Conservation (phyloP, 1,140 invertebrate genomes). For the Bombus polaris region DNA sequence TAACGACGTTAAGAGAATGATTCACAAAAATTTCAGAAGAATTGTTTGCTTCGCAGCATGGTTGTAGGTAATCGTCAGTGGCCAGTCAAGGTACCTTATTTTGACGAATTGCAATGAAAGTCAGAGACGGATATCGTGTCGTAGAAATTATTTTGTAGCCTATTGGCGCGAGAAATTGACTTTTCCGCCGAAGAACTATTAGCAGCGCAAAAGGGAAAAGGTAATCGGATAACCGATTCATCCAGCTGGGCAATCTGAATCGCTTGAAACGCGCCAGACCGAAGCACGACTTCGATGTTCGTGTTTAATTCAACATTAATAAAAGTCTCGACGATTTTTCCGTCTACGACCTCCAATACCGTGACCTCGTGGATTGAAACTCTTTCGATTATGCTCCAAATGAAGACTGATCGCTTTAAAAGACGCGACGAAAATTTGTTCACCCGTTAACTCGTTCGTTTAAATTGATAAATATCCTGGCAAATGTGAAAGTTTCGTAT, state of each 20-base stretch:
- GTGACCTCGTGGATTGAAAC: neutral
- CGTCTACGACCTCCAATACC: neutral
- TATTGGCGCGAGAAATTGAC: slow-evolving; percentile 34
- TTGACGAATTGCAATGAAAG: neutral
- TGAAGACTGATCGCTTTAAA: neutral
- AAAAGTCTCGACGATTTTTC: neutral
- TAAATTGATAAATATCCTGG: neutral
- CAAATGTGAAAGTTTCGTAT: neutral
- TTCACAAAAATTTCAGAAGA: no score
- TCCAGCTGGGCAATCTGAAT: slow-evolving; percentile 2
- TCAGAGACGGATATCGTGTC: neutral
- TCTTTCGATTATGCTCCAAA: neutral
- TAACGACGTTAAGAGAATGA: neutral
- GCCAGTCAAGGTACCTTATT: neutral
- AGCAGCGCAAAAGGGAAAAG: neutral
- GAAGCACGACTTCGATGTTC: no score
- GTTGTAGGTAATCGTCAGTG: neutral
- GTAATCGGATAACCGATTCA: slow-evolving; percentile 25
- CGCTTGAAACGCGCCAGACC: neutral
- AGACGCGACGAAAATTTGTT: neutral
- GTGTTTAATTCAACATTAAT: slow-evolving; percentile 27
- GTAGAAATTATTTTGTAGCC: slow-evolving; percentile 29
- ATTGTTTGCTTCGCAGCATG: neutral
- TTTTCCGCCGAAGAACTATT: slow-evolving; percentile 18
- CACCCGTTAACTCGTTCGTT: no score